Base-by-base conservation (phyloP, 2,888 invertebrate genomes). In the Drosophila subquinaria region DNA sequence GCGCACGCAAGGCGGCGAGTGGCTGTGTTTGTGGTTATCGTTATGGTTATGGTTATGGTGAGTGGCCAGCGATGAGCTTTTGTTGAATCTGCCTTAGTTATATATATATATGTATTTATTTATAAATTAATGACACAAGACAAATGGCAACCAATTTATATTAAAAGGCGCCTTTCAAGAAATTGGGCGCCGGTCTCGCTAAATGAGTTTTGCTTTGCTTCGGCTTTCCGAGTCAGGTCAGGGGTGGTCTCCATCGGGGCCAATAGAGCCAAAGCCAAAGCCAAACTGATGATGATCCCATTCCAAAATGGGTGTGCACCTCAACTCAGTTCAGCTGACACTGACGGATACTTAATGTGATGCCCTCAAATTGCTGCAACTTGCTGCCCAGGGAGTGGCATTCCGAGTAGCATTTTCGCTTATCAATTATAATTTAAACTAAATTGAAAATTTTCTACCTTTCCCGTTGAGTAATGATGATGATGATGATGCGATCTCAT, bases 61-160 rank as follows among this genome's bases (percentile, higher is more conserved):
- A 64, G 43, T 59, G 56, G 52, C 56, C 48, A 65, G 62, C 47
- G 47, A 52, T 42, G 72, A 76, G 76, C 76, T 76, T 76, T 76
- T 65, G 67, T 76, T 59, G 76, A 71, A 81, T 74, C 73, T 73
- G 71, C 68, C 73, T 75, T 75, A 79, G 80, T 77, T 84, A 68
- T 79, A 73, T 47, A 23, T 48, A 70, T 77, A 51, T 79, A 73
- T 47, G 33, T 48, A 70, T 77, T 57, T 65, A 81, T 80, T 76
- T 84, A 83, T 76, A 87, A 87, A 84, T 82, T 84, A 88, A 85
- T 83, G 86, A 73, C 70, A 75, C 64, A 71, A 83, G 87, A 88
- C 79, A 81, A 89, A 88, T 88, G 87, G 76, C 81, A 45, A 72
- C 6, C 75, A 70, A 89, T 88, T 89, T 85, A 67, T 88, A 82